Base-by-base conservation (phyloP, 23 tunicate species). In the Ascidia mentula region DNA sequence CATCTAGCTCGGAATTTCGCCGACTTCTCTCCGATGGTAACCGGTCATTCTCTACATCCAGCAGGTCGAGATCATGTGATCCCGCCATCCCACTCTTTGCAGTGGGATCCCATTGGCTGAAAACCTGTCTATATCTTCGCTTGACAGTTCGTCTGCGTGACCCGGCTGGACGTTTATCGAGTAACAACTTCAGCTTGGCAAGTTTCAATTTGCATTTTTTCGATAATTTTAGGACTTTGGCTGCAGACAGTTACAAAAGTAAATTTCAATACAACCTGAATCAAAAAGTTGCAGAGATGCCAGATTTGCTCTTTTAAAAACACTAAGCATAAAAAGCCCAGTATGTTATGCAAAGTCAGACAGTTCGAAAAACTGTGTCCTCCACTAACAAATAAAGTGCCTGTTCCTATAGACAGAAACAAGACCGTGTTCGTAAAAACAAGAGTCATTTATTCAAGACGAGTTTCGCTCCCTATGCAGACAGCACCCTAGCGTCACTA, bases 41-140 rank as follows among this genome's bases (percentile, higher is more conserved):
- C 65, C 65, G 65, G 65, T 5, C 65, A 53, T 53, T 53, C 22
- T 53, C 65, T 26, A 53, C 65, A 28, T 53, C 65, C 65, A 53
- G 24, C 7, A 53, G 13, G 22, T 53, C 65, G 22, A 53, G 65
- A 28, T 53, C 65, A 53, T 28, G 65, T 53, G 65, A 53, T 53
- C 28, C 65, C 13, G 65, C 65, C 65, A 53, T 3, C 1, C 65
- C 65, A 53, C 65, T 28, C 2, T 53, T 28, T 3, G 28, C 28
- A 3, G 65, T 53, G 65, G 24, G 28, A 28, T 53, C 65, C 22
- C 65, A 26, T 20, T 5, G 7, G 24, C 28, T 53, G 13, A 53
- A 53, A 53, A 20, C 65, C 28, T 28, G 65, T 3, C 13, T 9
- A 26, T 53, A 20, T 53, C 65, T 26, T 28, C 13, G 65, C 13